Percentiles rank a stretch among this genome's conserved stretches.
Evolutionary conservation across 2,797 vertebrate species (phyloP).

Genomic region (Cynodonichthys magdalenae): DNA sequence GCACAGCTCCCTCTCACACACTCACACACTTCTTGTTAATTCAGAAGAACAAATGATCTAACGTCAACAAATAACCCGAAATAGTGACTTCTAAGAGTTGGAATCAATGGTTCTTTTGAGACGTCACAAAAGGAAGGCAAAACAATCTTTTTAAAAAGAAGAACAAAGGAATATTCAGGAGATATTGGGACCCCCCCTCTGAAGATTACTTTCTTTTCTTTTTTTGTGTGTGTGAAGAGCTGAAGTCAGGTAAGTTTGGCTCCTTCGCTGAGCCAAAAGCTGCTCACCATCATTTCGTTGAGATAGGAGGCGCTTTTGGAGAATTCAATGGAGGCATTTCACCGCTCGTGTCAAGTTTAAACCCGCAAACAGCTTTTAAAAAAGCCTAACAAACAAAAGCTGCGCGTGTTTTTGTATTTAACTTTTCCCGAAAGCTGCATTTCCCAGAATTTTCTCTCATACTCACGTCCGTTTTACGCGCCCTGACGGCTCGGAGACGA

Average conservation of each 20-base stretch:
- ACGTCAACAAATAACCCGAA: constrained; percentile 90
- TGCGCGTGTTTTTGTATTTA: constrained; percentile 26
- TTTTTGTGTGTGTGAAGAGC: constrained; percentile 75
- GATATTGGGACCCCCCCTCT: constrained; percentile 69
- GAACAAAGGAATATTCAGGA: constrained; percentile 81
- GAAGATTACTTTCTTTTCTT: constrained; percentile 85
- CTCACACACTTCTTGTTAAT: constrained; percentile 99
- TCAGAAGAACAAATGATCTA: constrained; percentile 97
- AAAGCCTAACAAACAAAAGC: constrained; percentile 10
- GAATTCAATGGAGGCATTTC: constrained; percentile 68
- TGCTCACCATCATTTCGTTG: constrained; percentile 83
- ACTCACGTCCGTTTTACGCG: constrained; percentile 73
- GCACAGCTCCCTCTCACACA: constrained; percentile 93
- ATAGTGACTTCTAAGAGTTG: constrained; percentile 95
- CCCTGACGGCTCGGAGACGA: constrained; percentile 70
- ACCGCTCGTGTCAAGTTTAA: constrained; percentile 73
- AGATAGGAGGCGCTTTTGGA: constrained; percentile 85
- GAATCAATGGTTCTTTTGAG: constrained; percentile 80
- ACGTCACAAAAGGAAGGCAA: constrained; percentile 61
- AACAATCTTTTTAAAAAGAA: constrained; percentile 55
- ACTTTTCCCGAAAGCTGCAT: constrained; percentile 60
- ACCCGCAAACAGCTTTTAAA: constrained; percentile 55
- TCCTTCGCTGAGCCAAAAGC: constrained; percentile 75
- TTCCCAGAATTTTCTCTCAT: constrained; percentile 45
- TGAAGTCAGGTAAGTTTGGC: constrained; percentile 99